Evolutionary conservation across 2,113 vertebrate genomes (phyloP).

Genomic region (Bettongia penicillata): DNA sequence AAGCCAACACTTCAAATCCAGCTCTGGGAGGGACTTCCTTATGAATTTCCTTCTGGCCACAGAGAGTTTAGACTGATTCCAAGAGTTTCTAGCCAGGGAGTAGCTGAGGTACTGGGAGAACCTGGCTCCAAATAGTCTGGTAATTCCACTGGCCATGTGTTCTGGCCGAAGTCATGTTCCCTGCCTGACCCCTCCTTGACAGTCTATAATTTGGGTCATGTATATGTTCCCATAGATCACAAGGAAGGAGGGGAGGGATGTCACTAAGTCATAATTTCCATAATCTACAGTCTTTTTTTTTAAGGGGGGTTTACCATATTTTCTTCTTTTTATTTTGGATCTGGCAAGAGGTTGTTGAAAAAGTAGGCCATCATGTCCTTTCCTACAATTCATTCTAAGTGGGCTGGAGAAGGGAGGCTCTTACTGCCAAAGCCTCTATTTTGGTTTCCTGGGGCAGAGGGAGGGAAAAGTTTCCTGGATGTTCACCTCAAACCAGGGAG

Average conservation of each 20-base stretch:
- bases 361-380: constrained; percentile 86
- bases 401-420: constrained; percentile 72
- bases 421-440: constrained; percentile 74
- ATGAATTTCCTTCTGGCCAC: neutral
- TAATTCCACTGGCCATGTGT: neutral
- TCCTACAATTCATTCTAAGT: constrained; percentile 73
- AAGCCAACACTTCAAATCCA: neutral
- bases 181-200: constrained; percentile 66
- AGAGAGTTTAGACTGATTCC: neutral
- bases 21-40: neutral
- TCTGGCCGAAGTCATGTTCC: constrained; percentile 43
- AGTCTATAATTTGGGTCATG: constrained; percentile 83
- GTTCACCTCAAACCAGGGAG: constrained; percentile 68
- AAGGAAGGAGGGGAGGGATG: constrained; percentile 77
- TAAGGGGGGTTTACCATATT: constrained; percentile 66
- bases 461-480: constrained; percentile 77
- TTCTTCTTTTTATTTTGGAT: constrained; percentile 75
- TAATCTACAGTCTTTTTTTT: constrained; percentile 73
- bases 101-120: constrained; percentile 10
- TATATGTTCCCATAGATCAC: constrained; percentile 80
- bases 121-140: constrained; percentile 21
- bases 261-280: constrained; percentile 82
- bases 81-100: neutral
- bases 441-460: constrained; percentile 73
- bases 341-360: constrained; percentile 81